These are phyloP conservation scores for Encarsia formosa DNA, from an alignment of 2,888 invertebrate genomes.

Conservation along the genomic window DNA sequence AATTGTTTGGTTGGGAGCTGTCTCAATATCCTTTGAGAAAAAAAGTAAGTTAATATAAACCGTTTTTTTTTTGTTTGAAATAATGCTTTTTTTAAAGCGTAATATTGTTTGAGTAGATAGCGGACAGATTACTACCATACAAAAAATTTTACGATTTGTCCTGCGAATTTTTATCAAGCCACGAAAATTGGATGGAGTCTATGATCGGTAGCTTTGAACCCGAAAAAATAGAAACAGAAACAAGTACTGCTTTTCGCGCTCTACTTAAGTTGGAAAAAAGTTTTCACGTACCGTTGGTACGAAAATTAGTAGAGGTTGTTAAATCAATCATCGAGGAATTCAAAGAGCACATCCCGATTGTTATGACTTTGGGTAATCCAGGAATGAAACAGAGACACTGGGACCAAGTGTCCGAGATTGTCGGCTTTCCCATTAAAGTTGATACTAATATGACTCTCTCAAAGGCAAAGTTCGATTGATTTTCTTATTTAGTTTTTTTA, in stretches of 20 bases:
- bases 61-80: background rate
- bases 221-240: conserved; percentile 80
- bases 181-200: conserved; percentile 80
- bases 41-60: conserved; percentile 42
- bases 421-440: conserved; percentile 86
- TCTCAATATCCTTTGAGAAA: conserved; percentile 87
- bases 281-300: conserved; percentile 70
- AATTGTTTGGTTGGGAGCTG: conserved; percentile 79
- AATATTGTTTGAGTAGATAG: conserved; percentile 49
- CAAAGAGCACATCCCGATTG: conserved; percentile 83
- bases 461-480: conserved; percentile 56
- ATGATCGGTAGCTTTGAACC: conserved; percentile 78
- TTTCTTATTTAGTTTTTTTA: background rate
- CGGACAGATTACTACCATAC: conserved; percentile 79
- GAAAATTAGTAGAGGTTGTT: conserved; percentile 66
- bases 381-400: conserved; percentile 89
- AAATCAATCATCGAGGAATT: conserved; percentile 80
- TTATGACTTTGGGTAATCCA: conserved; percentile 90
- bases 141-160: conserved; percentile 87
- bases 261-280: conserved; percentile 85
- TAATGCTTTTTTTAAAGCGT: background rate
- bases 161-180: conserved; percentile 77
- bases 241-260: conserved; percentile 65
- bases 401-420: conserved; percentile 91
- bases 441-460: conserved; percentile 77